Base-by-base conservation (phyloP, 2,113 vertebrate species). In the Daubentonia madagascariensis region DNA sequence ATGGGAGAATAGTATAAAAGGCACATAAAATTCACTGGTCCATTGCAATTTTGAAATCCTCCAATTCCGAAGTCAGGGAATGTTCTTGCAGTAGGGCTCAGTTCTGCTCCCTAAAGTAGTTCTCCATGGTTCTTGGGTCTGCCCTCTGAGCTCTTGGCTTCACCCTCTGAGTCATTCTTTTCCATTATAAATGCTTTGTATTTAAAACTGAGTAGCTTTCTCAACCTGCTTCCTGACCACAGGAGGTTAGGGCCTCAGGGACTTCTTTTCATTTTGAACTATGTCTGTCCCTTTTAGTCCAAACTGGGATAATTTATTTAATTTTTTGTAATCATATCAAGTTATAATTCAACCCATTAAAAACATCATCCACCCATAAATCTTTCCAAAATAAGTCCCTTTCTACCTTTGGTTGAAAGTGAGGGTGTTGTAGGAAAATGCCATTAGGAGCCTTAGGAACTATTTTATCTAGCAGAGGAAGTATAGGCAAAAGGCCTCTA, bases 31-130 rank as follows among this genome's bases (percentile, higher is more conserved):
- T n/a, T 93, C n/a, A 76, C n/a, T 94, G 92, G 70, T n/a, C n/a
- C 88, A 70, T 52, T 76, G 79, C 63, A 85, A 48, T 81, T 89
- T 40, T 85, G 85, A 96, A 96, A 89, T 75, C 50, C 40, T 92
- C 54, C 59, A 83, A 67, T 37, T 92, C 79, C 54, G 61, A 57
- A 90, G 40, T 73, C 57, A 75, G 35, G 23, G 35, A 85, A 50
- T 40, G 1, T 80, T 85, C 37, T 54, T 37, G n/a, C 5, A 73
- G 6, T 48, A 48, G 40, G 50, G 28, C 10, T 87, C 43, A 57
- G 37, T 84, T 73, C 54, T 88, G 68, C 32, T 48, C 20, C 32
- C 20, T 50, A 3, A 54, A 86, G 76, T 75, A 45, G 28, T 68
- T 78, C 67, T 63, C 68, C 20, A 18, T 57, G 35, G 3, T 18